Evolutionary conservation across 1,140 invertebrate species (phyloP).

Genomic region (Apis mellifera): Amel_HAv3.1 CM009931.2:6299501-6300000

Average conservation of each 20-base stretch:
- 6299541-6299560: constrained; percentile 31
- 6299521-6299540: constrained; percentile 48
- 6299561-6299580: constrained; percentile 19
- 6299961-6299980: constrained; percentile 1
- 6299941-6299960: background rate
- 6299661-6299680: background rate
- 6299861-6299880: constrained; percentile 49
- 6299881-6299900: background rate
- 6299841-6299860: constrained; percentile 60
- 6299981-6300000: background rate
- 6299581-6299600: constrained; percentile 23
- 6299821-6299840: constrained; percentile 57
- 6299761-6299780: constrained; percentile 68
- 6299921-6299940: background rate
- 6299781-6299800: constrained; percentile 61
- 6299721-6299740: constrained; percentile 46
- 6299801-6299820: constrained; percentile 61
- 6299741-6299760: constrained; percentile 67
- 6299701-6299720: constrained; percentile 16
- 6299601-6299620: constrained; percentile 2
- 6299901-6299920: constrained; percentile 9
- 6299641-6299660: background rate
- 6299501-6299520: constrained; percentile 51
- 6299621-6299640: background rate
- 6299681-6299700: constrained; percentile 19